phyloP scores from a whole-genome alignment of 1,140 invertebrate species.

The Drosophila ironensis region DNA sequence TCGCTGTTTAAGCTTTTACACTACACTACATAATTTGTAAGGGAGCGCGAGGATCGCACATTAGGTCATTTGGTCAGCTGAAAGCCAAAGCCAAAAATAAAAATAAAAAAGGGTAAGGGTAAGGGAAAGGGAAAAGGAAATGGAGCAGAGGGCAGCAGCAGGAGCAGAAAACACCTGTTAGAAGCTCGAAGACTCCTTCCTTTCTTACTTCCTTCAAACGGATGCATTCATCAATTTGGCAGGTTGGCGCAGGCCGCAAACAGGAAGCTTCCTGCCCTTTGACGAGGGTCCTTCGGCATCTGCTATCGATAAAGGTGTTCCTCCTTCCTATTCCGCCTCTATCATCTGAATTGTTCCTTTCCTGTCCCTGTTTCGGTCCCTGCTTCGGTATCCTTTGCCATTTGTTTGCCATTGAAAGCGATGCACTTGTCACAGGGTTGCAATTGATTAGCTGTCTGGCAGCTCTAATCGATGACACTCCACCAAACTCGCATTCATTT shows the following conservation, averaged over 20 bases:
- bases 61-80: slow-evolving; percentile 74
- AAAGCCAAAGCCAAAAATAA: background rate
- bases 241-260: slow-evolving; percentile 33
- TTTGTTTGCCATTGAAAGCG: slow-evolving; percentile 39
- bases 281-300: slow-evolving; percentile 67
- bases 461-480: slow-evolving; percentile 73
- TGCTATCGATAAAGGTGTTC: slow-evolving; percentile 42
- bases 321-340: background rate
- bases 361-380: slow-evolving; percentile 8
- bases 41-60: slow-evolving; percentile 29
- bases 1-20: slow-evolving; percentile 58
- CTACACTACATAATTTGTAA: slow-evolving; percentile 64
- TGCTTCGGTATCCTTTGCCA: slow-evolving; percentile 1
- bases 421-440: slow-evolving; percentile 61
- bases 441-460: slow-evolving; percentile 76
- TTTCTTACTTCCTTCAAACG: slow-evolving; percentile 61
- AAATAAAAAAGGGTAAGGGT: background rate
- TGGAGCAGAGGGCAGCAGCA: too few species aligned
- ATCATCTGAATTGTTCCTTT: background rate
- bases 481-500: slow-evolving; percentile 28
- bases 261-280: slow-evolving; percentile 51
- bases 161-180: slow-evolving; percentile 65
- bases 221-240: slow-evolving; percentile 81
- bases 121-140: background rate
- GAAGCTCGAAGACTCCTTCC: slow-evolving; percentile 59